phyloP scores from a whole-genome alignment of 1,140 invertebrate species.

The Papilio aristodemus region DNA sequence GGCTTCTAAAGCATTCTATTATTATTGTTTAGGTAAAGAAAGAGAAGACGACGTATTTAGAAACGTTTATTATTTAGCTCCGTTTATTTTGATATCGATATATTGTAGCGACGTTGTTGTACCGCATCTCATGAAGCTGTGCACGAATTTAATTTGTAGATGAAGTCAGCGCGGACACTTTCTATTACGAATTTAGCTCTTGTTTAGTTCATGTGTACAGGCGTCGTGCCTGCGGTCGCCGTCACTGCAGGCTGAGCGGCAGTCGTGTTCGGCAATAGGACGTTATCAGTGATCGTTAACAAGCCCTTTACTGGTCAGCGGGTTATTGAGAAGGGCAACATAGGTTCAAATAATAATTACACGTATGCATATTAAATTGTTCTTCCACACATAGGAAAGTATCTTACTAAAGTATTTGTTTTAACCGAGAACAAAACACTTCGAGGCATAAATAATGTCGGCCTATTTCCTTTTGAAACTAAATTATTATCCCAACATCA shows the following conservation, averaged over 20 bases:
- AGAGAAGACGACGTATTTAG: slow-evolving; percentile 15
- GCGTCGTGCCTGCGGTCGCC: not conserved
- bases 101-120: slow-evolving; percentile 21
- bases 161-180: not conserved
- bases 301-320: not conserved
- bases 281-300: slow-evolving; percentile 1
- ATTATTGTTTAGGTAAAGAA: slow-evolving; percentile 6
- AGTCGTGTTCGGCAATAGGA: not conserved
- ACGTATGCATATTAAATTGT: no score
- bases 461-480: not conserved
- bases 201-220: slow-evolving; percentile 12
- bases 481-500: no score
- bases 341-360: no score
- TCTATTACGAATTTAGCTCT: slow-evolving; percentile 14
- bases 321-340: not conserved
- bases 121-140: not conserved
- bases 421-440: not conserved
- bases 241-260: slow-evolving; percentile 3
- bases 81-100: slow-evolving; percentile 33
- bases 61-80: slow-evolving; percentile 30
- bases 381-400: no score
- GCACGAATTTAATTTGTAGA: slow-evolving; percentile 22
- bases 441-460: not conserved
- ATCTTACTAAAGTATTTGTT: not conserved
- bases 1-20: slow-evolving; percentile 25